Evolutionary conservation across 2,797 vertebrate species (phyloP).

Genomic region (Malacoraja senta): DNA sequence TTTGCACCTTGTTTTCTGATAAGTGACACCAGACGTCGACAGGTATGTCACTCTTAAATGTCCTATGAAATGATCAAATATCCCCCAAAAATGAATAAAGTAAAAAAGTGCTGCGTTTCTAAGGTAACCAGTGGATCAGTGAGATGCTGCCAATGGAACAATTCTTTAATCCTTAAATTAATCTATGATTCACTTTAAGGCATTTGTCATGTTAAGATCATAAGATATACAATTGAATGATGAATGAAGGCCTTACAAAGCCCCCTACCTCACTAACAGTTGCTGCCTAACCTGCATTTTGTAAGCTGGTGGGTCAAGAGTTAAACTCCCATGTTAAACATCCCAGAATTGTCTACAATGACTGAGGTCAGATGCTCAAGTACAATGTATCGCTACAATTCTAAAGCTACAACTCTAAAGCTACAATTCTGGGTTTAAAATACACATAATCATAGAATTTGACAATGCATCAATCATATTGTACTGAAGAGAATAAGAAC

Average conservation of each 20-base stretch:
- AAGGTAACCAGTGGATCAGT: not conserved
- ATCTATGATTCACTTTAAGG: not conserved
- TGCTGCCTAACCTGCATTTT: not conserved
- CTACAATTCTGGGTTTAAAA: not conserved
- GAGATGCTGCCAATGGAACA: too few relatives aligned
- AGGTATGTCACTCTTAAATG: too few relatives aligned
- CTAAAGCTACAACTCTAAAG: not conserved
- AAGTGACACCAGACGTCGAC: too few relatives aligned
- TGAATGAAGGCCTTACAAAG: not conserved
- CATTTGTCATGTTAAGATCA: not conserved
- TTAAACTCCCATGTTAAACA: not conserved
- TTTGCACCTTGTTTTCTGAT: too few relatives aligned
- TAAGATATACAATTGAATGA: not conserved
- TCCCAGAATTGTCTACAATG: not conserved
- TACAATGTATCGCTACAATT: not conserved
- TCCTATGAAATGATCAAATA: too few relatives aligned
- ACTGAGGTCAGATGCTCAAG: not conserved
- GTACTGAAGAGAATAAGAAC: not conserved
- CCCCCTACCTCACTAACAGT: not conserved
- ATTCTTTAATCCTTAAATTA: not conserved
- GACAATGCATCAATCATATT: not conserved
- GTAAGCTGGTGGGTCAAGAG: not conserved
- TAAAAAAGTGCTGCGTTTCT: not conserved
- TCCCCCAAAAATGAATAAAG: too few relatives aligned
- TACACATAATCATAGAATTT: not conserved